Evolutionary conservation across 2,888 invertebrate species (phyloP).

Genomic region (Morpho achilles): DNA sequence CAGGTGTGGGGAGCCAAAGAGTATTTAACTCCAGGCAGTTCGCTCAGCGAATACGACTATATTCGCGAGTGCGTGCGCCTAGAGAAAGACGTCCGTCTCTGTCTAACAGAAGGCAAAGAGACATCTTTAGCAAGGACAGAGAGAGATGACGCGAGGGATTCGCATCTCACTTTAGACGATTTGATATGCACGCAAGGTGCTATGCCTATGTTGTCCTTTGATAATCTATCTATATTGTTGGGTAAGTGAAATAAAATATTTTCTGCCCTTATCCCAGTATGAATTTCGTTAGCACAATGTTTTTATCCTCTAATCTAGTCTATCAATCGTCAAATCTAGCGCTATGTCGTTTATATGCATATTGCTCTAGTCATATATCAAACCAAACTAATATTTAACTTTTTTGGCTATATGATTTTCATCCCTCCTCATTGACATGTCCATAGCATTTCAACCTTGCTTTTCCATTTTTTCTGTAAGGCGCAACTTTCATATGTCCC

Average conservation of each 20-base stretch:
- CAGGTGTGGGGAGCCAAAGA: constrained; percentile 94
- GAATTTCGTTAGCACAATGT: too few relatives aligned
- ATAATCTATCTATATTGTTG: constrained; percentile 90
- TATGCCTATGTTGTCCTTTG: constrained; percentile 86
- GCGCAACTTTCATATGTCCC: too few relatives aligned
- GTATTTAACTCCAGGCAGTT: constrained; percentile 90
- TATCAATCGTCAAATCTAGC: too few relatives aligned
- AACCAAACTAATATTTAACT: too few relatives aligned
- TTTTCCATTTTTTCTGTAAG: too few relatives aligned
- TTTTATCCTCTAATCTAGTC: too few relatives aligned
- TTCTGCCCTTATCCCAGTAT: too few relatives aligned
- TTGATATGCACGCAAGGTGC: constrained; percentile 86
- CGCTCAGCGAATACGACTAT: constrained; percentile 93
- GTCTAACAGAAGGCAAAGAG: constrained; percentile 82
- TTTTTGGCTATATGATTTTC: too few relatives aligned
- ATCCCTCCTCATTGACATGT: too few relatives aligned
- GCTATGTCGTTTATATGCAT: too few relatives aligned
- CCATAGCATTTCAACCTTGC: too few relatives aligned
- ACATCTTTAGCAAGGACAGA: constrained; percentile 87
- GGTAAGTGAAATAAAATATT: constrained; percentile 72
- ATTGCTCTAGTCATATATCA: not conserved
- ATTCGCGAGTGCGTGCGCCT: constrained; percentile 95
- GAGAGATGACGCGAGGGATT: constrained; percentile 88
- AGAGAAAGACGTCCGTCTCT: constrained; percentile 90
- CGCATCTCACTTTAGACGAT: constrained; percentile 87